phyloP scores from a whole-genome alignment of 1,140 invertebrate genomes.

The Piezodorus guildinii region DNA sequence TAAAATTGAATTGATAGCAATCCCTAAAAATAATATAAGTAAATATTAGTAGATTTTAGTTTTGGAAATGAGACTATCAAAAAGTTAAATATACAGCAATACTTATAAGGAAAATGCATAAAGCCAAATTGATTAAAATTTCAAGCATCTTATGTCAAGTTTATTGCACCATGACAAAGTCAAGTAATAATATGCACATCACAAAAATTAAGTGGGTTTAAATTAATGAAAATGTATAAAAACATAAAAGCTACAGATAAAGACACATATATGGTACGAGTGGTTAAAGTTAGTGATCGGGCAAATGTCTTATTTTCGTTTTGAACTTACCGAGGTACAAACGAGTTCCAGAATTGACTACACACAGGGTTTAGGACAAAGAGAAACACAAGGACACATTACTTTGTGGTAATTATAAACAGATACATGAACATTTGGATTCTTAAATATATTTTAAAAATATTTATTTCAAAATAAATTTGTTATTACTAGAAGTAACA shows the following conservation, averaged over 20 bases:
- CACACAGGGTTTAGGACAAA: slow-evolving; percentile 39
- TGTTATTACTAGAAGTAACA: neutral
- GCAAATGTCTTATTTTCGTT: slow-evolving; percentile 24
- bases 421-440: slow-evolving; percentile 25
- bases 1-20: neutral
- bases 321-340: slow-evolving; percentile 88
- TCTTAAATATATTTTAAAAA: slow-evolving; percentile 17
- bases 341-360: slow-evolving; percentile 95
- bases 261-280: slow-evolving; percentile 21
- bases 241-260: slow-evolving; percentile 24
- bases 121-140: too few species aligned
- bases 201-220: slow-evolving; percentile 19
- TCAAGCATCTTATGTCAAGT: too few species aligned
- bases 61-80: too few species aligned
- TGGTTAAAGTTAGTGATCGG: slow-evolving; percentile 23
- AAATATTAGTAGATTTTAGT: too few species aligned
- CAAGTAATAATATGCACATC: slow-evolving; percentile 17
- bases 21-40: too few species aligned
- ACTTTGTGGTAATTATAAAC: slow-evolving; percentile 27
- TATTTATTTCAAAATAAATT: slow-evolving; percentile 3
- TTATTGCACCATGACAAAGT: slow-evolving; percentile 9
- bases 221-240: slow-evolving; percentile 16
- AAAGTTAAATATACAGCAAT: too few species aligned
- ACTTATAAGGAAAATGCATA: too few species aligned
- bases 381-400: slow-evolving; percentile 30